Evolutionary conservation across 2,888 invertebrate species (phyloP).

Genomic region (Teleiodes luculella): DNA sequence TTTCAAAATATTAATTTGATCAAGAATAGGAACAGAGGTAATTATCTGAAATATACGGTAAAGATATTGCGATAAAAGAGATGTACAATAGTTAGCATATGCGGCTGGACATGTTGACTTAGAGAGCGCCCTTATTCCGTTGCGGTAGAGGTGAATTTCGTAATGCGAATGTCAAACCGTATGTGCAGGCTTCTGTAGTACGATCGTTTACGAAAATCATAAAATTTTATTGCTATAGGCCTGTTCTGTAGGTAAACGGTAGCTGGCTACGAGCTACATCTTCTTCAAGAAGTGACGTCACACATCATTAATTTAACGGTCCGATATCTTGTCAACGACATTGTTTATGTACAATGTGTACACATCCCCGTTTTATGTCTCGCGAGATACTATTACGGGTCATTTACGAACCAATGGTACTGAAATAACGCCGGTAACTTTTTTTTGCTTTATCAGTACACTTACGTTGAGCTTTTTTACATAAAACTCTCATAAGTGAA

Average conservation of each 20-base stretch:
- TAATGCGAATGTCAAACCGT: no score
- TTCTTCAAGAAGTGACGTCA: constrained; percentile 28
- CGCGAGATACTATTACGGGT: constrained; percentile 59
- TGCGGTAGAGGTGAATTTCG: no score
- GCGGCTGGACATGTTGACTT: no score
- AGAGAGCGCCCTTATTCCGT: no score
- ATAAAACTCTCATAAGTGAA: constrained; percentile 41
- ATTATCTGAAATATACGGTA: neutral
- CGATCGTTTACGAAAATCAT: constrained; percentile 14
- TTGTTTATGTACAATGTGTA: constrained; percentile 49
- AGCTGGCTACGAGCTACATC: constrained; percentile 7
- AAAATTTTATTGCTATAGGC: constrained; percentile 18
- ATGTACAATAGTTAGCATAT: no score
- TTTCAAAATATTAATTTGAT: no score
- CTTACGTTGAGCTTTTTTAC: constrained; percentile 39
- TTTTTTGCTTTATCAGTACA: constrained; percentile 44
- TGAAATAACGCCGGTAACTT: constrained; percentile 58
- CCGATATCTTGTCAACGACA: constrained; percentile 45
- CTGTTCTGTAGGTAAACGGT: constrained; percentile 16
- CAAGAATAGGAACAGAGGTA: no score
- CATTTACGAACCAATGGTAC: constrained; percentile 67
- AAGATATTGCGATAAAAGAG: constrained; percentile 19
- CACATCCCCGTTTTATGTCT: constrained; percentile 49
- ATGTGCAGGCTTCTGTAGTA: no score
- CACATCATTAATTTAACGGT: constrained; percentile 54